Percentiles rank a stretch among this genome's conserved stretches.
Evolutionary conservation across 2,113 vertebrate genomes (phyloP).

Genomic region (Antennarius striatus): DNA sequence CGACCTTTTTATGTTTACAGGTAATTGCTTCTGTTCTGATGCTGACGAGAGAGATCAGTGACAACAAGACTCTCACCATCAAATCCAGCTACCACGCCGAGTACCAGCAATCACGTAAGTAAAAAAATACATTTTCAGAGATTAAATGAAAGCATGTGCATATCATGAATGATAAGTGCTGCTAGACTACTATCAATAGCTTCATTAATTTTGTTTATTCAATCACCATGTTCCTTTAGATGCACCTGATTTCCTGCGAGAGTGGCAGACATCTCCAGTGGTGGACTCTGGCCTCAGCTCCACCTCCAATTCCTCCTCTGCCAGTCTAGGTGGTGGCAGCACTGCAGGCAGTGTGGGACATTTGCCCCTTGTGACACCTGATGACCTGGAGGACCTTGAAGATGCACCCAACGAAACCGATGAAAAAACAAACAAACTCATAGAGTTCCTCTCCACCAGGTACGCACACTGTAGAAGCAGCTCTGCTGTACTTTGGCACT

Average conservation of each 20-base stretch:
- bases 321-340: conserved; percentile 86
- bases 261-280: conserved; percentile 91
- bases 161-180: background rate
- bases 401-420: conserved; percentile 85
- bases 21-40: conserved; percentile 94
- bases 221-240: conserved; percentile 71
- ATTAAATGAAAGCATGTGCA: too few species aligned
- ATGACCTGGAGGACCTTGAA: conserved; percentile 91
- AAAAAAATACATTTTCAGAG: background rate
- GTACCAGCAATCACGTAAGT: conserved; percentile 90
- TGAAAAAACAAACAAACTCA: conserved; percentile 96
- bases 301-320: conserved; percentile 95
- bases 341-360: conserved; percentile 89
- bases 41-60: conserved; percentile 91
- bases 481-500: background rate
- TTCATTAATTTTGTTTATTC: too few species aligned
- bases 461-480: conserved; percentile 47
- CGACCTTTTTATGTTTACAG: conserved; percentile 36
- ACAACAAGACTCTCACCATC: conserved; percentile 92
- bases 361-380: conserved; percentile 91
- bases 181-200: too few species aligned
- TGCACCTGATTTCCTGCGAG: conserved; percentile 93
- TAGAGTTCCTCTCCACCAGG: conserved; percentile 98
- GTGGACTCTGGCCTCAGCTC: conserved; percentile 95
- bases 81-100: conserved; percentile 90